Evolutionary conservation across 2,888 invertebrate species (phyloP), one percentile per base, ranked within the genome.

Genomic region (Lepetodrilus schrolli): DNA sequence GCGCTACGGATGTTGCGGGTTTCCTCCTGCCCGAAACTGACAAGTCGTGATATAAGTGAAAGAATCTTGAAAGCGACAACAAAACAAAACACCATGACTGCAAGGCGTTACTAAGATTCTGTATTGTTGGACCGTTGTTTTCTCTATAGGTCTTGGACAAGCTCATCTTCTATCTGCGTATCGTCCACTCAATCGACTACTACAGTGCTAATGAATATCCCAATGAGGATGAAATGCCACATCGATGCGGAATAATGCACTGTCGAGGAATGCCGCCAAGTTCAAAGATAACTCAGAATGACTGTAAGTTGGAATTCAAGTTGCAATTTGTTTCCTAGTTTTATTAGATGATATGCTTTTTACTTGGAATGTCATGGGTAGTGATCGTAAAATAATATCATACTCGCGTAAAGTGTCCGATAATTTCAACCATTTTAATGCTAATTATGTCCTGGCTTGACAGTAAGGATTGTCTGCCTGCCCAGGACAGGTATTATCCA

Each of bases 211-310:
- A 97, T 88, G 99, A 99, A 89, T 99, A 99, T 91, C 97, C 98
- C 0, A 97, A 98, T 86, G 99, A 99, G 91, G 99, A 99, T 90
- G 98, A 98, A 91, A 99, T 99, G 99, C 99, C 99, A 0, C 99
- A 99, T 91, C 93, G 98, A 43, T 98, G 99, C 91, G 99, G 99
- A 8, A 97, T 99, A 82, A 96, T 99, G 93, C 99, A 99, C 88
- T 97, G 97, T 0, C 93, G 99, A 66, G 98, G 98, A 1, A 94
- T 95, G 8, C 93, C 96, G 0, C 97, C 98, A 0, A 93, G 94
- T 7, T 94, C 94, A 72, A 96, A 96, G 92, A 89, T 91, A 69
- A 89, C 90, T 7, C 89, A 90, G 65, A 87, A 88, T 75, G 92
- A 92, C 73, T 86, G 91, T 90, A 83, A 81, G 87, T 80, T 26